A percentile compares a stretch with the other conserved stretches of the same genome.
phyloP scores from a whole-genome alignment of 1,140 invertebrate species.

The Euura lappo region DNA sequence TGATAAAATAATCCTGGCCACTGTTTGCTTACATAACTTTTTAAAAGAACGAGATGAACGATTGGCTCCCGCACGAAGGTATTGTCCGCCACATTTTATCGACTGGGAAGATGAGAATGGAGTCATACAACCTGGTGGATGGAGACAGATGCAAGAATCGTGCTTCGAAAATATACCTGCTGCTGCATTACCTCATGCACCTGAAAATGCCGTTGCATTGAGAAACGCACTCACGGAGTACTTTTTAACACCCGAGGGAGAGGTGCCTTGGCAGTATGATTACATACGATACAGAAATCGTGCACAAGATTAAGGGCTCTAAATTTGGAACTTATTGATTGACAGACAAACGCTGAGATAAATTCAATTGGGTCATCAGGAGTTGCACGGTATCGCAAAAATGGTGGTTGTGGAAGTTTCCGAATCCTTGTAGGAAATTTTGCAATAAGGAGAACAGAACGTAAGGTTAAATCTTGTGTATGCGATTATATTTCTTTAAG shows the following conservation, averaged over 20 bases:
- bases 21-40: conserved; percentile 46
- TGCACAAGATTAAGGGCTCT: too few relatives aligned
- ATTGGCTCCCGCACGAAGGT: conserved; percentile 10
- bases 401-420: too few relatives aligned
- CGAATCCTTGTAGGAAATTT: too few relatives aligned
- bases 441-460: too few relatives aligned
- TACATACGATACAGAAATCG: neutral
- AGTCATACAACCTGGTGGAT: neutral
- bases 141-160: neutral
- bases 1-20: conserved; percentile 31
- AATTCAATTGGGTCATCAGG: too few relatives aligned
- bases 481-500: too few relatives aligned
- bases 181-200: conserved; percentile 7
- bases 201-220: conserved; percentile 10
- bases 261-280: neutral
- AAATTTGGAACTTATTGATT: too few relatives aligned
- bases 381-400: too few relatives aligned
- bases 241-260: neutral
- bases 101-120: conserved; percentile 26
- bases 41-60: conserved; percentile 20
- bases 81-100: conserved; percentile 26
- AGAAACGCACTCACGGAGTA: conserved; percentile 17
- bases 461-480: too few relatives aligned
- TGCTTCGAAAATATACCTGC: neutral
- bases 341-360: too few relatives aligned